Percentiles rank a stretch among this genome's conserved stretches.
Evolutionary conservation across 1,140 invertebrate genomes (phyloP).

Genomic region (Eciton burchellii): DNA sequence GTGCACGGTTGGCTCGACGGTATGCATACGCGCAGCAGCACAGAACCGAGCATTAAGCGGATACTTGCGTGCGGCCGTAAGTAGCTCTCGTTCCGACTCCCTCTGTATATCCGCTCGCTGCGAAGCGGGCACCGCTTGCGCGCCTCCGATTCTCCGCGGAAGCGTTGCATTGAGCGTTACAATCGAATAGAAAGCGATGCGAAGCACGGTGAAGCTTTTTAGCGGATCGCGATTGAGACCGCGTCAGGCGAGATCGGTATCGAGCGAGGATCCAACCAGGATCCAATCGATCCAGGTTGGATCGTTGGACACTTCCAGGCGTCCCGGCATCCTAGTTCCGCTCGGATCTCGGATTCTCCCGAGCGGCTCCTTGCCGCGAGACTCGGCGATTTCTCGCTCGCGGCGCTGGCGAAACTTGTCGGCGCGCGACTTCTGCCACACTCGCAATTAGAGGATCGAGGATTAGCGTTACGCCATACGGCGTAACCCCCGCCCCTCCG

Average conservation of each 20-base stretch:
- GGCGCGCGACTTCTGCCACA: slow-evolving; percentile 35
- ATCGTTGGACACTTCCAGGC: too few relatives aligned
- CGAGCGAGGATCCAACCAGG: too few relatives aligned
- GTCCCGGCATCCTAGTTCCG: too few relatives aligned
- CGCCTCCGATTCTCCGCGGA: slow-evolving; percentile 66
- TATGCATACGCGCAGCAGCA: slow-evolving; percentile 60
- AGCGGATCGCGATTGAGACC: slow-evolving; percentile 4
- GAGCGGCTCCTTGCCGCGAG: too few relatives aligned
- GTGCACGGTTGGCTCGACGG: slow-evolving; percentile 38
- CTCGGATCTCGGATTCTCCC: too few relatives aligned
- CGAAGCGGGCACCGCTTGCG: slow-evolving; percentile 36
- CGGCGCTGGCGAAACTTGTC: too few relatives aligned
- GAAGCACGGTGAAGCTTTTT: slow-evolving; percentile 43
- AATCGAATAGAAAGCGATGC: slow-evolving; percentile 74
- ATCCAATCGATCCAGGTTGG: too few relatives aligned
- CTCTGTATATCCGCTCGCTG: slow-evolving; percentile 55
- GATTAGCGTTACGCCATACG: slow-evolving; percentile 42
- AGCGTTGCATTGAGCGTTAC: slow-evolving; percentile 74
- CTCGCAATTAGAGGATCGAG: slow-evolving; percentile 52
- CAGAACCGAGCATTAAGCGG: slow-evolving; percentile 72
- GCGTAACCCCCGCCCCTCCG: too few relatives aligned
- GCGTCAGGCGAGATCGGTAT: not conserved
- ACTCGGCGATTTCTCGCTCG: too few relatives aligned
- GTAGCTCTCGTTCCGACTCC: slow-evolving; percentile 65
- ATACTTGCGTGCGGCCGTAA: slow-evolving; percentile 73